phyloP scores from a whole-genome alignment of 2,888 invertebrate species.

The Aethes cnicana region DNA sequence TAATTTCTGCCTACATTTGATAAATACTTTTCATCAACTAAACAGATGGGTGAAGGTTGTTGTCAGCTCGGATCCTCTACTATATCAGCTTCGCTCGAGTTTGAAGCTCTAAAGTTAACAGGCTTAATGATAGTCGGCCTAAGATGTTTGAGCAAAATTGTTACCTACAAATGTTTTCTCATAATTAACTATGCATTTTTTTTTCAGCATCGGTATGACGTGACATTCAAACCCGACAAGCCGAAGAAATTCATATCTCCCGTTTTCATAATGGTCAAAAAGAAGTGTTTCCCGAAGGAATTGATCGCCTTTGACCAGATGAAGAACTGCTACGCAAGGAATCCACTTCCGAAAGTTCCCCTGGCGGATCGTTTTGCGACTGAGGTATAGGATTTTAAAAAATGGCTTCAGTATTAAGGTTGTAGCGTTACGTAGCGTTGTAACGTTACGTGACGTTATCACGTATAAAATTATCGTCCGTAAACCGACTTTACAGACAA shows the following conservation, averaged over 20 bases:
- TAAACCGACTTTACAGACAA: too few species aligned
- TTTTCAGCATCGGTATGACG: conserved; percentile 90
- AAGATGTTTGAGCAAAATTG: not conserved
- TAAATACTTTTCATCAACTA: too few species aligned
- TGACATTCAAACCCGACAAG: conserved; percentile 85
- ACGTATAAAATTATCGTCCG: too few species aligned
- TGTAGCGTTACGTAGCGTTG: too few species aligned
- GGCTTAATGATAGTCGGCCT: too few species aligned
- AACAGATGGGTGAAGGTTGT: too few species aligned
- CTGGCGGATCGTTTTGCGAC: conserved; percentile 40
- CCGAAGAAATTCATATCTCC: conserved; percentile 84
- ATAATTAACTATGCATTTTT: conserved; percentile 21
- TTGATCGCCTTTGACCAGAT: conserved; percentile 88
- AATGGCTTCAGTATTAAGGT: too few species aligned
- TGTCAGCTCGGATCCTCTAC: too few species aligned
- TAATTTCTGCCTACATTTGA: too few species aligned
- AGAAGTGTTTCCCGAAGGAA: conserved; percentile 57
- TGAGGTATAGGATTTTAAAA: conserved; percentile 46
- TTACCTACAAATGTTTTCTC: conserved; percentile 37
- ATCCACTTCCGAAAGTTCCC: conserved; percentile 63
- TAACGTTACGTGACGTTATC: too few species aligned
- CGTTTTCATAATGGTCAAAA: conserved; percentile 66
- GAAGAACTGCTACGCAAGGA: conserved; percentile 84
- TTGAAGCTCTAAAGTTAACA: too few species aligned
- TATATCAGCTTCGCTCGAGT: too few species aligned